Conservation (phyloP, 2,113 vertebrate genomes). For the Ia io region DNA sequence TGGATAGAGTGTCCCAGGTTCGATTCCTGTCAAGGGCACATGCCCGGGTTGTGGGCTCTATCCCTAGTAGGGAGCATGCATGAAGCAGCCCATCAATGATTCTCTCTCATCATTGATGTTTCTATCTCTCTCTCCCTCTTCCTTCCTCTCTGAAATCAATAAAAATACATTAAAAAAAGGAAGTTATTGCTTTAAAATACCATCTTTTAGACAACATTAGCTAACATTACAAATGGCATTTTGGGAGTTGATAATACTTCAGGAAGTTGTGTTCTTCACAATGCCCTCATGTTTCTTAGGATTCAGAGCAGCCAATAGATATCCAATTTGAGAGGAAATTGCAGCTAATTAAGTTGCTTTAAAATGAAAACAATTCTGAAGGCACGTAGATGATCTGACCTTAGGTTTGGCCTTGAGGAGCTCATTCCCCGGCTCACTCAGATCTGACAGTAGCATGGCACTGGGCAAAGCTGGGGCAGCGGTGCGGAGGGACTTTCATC, state of each 20-base stretch:
- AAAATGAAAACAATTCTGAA: not conserved
- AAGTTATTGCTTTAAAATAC: not conserved
- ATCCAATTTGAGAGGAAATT: not conserved
- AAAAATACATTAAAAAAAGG: no score
- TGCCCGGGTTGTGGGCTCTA: no score
- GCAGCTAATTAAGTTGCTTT: not conserved
- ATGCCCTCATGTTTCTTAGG: not conserved
- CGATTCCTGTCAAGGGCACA: no score
- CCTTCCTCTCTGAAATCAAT: no score
- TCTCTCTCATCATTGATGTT: no score
- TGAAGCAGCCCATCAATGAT: no score
- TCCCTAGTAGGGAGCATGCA: no score
- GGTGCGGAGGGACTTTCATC: not conserved
- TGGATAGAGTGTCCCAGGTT: no score
- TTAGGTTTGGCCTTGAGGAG: not conserved
- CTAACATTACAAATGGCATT: not conserved
- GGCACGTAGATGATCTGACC: not conserved
- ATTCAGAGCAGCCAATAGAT: not conserved
- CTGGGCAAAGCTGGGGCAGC: not conserved
- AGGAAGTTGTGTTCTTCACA: not conserved
- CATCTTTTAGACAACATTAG: not conserved
- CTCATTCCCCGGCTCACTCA: not conserved
- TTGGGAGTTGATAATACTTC: not conserved
- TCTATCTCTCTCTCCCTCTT: no score
- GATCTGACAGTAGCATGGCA: not conserved